phyloP scores from a whole-genome alignment of 2,888 invertebrate genomes.

The Abrostola triplasia region DNA sequence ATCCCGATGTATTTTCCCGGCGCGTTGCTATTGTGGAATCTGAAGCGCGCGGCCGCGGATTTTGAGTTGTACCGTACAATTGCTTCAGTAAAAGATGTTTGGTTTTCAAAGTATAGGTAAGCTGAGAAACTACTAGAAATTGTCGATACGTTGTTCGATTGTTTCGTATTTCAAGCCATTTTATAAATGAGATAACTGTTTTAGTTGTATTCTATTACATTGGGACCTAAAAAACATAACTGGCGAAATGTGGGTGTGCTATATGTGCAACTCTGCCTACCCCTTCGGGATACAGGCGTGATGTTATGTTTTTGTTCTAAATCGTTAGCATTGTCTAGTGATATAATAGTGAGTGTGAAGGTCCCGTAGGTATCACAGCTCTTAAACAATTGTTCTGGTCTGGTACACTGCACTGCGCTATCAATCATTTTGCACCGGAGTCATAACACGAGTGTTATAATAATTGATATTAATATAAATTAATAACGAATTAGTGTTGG shows the following conservation, averaged over 20 bases:
- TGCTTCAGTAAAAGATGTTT: conserved; percentile 41
- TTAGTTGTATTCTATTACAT: too few species aligned
- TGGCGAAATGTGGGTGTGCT: too few species aligned
- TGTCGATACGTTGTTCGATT: not conserved
- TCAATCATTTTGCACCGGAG: conserved; percentile 10
- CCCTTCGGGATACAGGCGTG: too few species aligned
- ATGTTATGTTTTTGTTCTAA: too few species aligned
- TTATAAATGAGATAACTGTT: too few species aligned
- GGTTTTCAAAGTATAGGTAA: conserved; percentile 35
- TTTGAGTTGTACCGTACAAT: conserved; percentile 45
- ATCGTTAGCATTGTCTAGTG: too few species aligned
- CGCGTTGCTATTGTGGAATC: conserved; percentile 54
- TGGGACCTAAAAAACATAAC: too few species aligned
- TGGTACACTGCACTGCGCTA: not conserved
- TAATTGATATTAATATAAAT: conserved; percentile 23
- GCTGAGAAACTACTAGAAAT: not conserved
- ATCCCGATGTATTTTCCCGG: conserved; percentile 55
- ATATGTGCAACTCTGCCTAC: too few species aligned
- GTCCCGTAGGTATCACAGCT: too few species aligned
- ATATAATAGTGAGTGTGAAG: too few species aligned
- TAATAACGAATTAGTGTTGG: conserved; percentile 44
- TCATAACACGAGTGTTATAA: not conserved
- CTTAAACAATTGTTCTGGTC: too few species aligned
- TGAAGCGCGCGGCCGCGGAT: conserved; percentile 48
- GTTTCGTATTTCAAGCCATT: too few species aligned